Base-by-base conservation (phyloP, 2,888 invertebrate species). In the Phyto melanocephala region DNA sequence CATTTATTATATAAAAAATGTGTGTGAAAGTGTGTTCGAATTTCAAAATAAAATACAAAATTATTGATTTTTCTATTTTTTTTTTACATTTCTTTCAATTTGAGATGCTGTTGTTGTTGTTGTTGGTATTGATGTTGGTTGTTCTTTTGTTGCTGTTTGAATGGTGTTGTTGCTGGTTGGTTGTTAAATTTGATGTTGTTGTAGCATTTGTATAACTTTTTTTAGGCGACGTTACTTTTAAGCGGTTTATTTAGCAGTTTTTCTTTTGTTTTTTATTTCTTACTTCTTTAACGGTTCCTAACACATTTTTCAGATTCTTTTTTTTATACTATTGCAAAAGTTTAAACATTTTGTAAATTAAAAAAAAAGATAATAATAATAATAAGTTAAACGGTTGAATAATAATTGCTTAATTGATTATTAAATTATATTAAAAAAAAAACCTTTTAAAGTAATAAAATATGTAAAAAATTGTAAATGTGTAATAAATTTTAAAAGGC, bases 171-270 rank as follows among this genome's bases (percentile, higher is more conserved):
- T 68, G 79, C 24, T 81, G 15, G 65, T 58, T 76, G 68, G 17
- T 78, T 58, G 50, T 81, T 35, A 78, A 76, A 70, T 77, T 78
- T 78, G 75, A 70, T 70, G 77, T 62, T 75, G 50, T 47, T 62
- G 58, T 24, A 6, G 70, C 20, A 50, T 65, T 71, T 42, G 35
- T 63, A 63, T 50, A 52, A 74, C 58, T 78, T 68, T 77, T 72
- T 68, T 77, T 77, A 82, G 82, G 82, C 82, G 82, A 82, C 82
- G 82, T 82, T 82, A 82, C 82, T 79, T 82, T 79, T 28, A 68
- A 82, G 82, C 82, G 82, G 82, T 82, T 81, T 75, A 52, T 67
- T 52, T 17, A 74, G 28, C 22, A 62, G 15, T 52, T 50, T 42
- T 11, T 56, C 63, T 17, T 37, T 45, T 58, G 1, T 58, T 20